Evolutionary conservation across 2,888 invertebrate genomes (phyloP), one percentile per base, ranked within the genome.

Genomic region (Coecobrya sp.): DNA sequence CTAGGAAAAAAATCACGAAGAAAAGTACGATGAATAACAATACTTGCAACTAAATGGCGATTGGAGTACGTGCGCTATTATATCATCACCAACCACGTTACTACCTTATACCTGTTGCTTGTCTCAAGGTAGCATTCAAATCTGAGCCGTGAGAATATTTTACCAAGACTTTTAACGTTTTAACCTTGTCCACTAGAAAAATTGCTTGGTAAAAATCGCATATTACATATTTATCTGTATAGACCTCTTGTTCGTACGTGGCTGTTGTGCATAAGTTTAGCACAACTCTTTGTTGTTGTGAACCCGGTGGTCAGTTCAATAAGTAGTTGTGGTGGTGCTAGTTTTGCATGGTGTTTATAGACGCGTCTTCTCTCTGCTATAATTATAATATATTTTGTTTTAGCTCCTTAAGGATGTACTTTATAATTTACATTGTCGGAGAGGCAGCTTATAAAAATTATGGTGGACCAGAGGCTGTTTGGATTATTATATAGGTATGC

Each of bases 101-200:
- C n/a, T n/a, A n/a, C n/a, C n/a, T n/a, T n/a, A n/a, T n/a, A 65
- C 62, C 81, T 81, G 81, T 55, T 55, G 84, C 65, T 65, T 22
- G 84, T 84, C 84, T 84, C 84, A 84, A 84, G 84, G 84, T 11
- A 65, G 22, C 19, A 45, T 65, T 65, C 42, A 84, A 84, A 84
- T 84, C 84, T 62, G 65, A 84, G 84, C 84, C 84, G 84, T 84
- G 84, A 84, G 84, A 84, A 84, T 84, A 22, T 84, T 84, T 45
- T 84, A 22, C 65, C 55, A 84, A 42, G 84, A 65, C 19, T 42
- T 65, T 42, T 84, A 65, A 65, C 65, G 45, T 65, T 45, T 84
- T 84, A 84, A 84, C 84, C 84, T 84, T 84, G 84, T 84, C 84
- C 62, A 84, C 65, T 45, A n/a, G 59, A 81, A 52, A 81, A 79